Evolutionary conservation across 2,797 vertebrate genomes (phyloP), one percentile per base, ranked within the genome.

Genomic region (Gadopsis bispinosus): DNA sequence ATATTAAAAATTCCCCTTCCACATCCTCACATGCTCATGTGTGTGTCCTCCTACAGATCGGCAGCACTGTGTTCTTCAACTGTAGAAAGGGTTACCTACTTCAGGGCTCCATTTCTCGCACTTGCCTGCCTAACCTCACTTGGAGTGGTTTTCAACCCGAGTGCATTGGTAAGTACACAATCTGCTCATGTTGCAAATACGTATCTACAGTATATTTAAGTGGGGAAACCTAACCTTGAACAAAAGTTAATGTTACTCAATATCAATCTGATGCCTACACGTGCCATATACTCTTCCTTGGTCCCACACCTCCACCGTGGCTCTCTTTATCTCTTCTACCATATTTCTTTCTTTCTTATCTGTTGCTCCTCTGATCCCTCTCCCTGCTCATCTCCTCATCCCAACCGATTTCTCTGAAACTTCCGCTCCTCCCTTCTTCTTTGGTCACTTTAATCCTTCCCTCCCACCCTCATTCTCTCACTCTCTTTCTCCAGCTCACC

Each of bases 21-120:
- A 48, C 11, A 29, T 67, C 16, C 33, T 59, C 26, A 20, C 33
- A 10, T 29, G 16, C 22, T 67, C 5, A 1, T 69, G n/a, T 77
- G 22, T 62, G 22, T 62, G 13, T 78, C 79, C 37, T 47, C 48
- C 53, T 80, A 69, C 91, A 99, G 98, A 97, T 99, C 83, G 95
- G 97, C 81, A 96, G 96, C 89, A 94, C 95, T 0, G 94, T 99
- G 83, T 96, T 97, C 80, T 99, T 98, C 94, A 97, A 85, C 91
- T 99, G 98, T 87, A 97, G 97, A 73, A 99, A 98, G 91, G 98
- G 98, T 7, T 99, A 99, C 89, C 94, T 99, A 86, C 95, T 99
- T 54, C 98, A 98, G 90, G 98, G 98, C 37, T 99, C 98, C 56
- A 98, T 97, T 90, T 97, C 97, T 74, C 96, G 98, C 77, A 97